Evolutionary conservation across 2,888 invertebrate species (phyloP), one percentile per base, ranked within the genome.

Genomic region (Oeneis ivallda): DNA sequence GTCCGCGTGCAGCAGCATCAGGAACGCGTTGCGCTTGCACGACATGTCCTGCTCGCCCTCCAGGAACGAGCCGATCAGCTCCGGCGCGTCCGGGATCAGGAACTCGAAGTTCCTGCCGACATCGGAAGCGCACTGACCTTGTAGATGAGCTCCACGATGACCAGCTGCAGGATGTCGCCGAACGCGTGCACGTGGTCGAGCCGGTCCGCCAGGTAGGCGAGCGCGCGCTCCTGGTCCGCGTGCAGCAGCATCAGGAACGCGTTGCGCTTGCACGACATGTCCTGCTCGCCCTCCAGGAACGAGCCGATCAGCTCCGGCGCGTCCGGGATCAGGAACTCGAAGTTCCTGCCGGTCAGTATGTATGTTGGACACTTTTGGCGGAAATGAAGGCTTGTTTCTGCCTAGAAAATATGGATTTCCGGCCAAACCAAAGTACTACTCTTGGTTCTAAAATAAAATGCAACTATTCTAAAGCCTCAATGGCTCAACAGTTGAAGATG

Each of bases 31-130:
- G 67, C 99, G 93, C 86, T 99, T 98, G 90, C 99, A 99, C 0
- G 98, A 98, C 96, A 99, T 99, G 81, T 99, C 99, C 85, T 99
- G 98, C 80, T 99, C 99, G 0, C 95, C 95, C 78, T 99, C 99
- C 75, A 99, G 92, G 89, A 98, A 98, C 74, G 94, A 96, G 4
- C 97, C 98, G 65, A 99, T 96, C 70, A 99, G 89, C 85, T 99
- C 99, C 0, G 99, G 99, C 0, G 99, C 99, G 87, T 99, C 99
- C 0, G 99, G 99, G 77, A 99, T n/a, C 45, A n/a, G 45, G n/a
- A 52, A 9, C 26, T 13, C 13, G 52, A 13, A 13, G 8, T 0
- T 26, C 26, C 26, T 26, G 26, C 4, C 26, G 26, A 26, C 26
- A 26, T 26, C 2, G 4, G 26, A 26, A 1, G 26, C 26, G 4